Base-by-base conservation (phyloP, 2,113 vertebrate species). In the Corvus hawaiiensis region DNA sequence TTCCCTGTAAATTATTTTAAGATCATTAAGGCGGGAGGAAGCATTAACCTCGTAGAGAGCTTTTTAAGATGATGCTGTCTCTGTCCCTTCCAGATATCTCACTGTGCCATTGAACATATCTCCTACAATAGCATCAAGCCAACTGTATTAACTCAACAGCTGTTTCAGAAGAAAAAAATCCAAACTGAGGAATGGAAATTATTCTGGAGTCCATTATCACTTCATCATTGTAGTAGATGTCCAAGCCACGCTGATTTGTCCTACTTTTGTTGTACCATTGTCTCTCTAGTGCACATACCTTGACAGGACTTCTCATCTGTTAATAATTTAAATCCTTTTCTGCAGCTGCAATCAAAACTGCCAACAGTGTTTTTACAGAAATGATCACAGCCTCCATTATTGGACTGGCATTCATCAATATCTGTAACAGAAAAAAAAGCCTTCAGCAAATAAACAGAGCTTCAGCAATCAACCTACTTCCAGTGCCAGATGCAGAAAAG, bases 291-390 rank as follows among this genome's bases (percentile, higher is more conserved):
- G 46, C 69, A 96, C 97, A 93, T 98, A 99, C 99, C 99, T 98
- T 99, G 99, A 97, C 99, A 99, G 48, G 99, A 99, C 44, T 98
- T 99, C 96, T 99, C 99, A 87, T 99, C 99, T 72, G 99, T 99
- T 97, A 99, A 98, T 95, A 99, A 98, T 97, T 99, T 99, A 98
- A 99, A 99, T 94, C 99, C 99, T 95, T 99, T 99, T 86, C 94
- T 98, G 98, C 99, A 99, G 98, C 98, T 99, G 98, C 99, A 99
- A 96, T 99, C 99, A 90, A 99, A 99, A 98, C 99, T 99, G 96
- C 99, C 99, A 76, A 99, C 98, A 30, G 99, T 99, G 98, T 99
- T 99, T 97, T 98, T 99, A 97, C 99, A 99, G 98, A 99, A 99
- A 92, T 99, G 99, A 91, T 99, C 98, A 28, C 99, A 99, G 41